These are phyloP conservation scores for Crypturellus tataupa DNA, from an alignment of 2,797 vertebrate genomes.

Conservation along the genomic window DNA sequence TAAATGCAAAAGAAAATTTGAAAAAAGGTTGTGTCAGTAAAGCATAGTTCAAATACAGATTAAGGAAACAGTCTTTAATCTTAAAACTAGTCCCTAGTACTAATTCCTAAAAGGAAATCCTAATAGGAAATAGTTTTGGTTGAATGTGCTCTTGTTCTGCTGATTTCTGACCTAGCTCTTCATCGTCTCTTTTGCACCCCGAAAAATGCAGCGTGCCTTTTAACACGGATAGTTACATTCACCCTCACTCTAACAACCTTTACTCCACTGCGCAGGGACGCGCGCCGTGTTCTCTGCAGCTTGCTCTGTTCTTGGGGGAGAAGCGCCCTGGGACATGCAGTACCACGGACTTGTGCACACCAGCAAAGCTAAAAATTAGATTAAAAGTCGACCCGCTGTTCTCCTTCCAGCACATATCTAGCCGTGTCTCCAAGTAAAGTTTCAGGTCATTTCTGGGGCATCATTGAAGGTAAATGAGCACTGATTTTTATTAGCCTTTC, in stretches of 20 bases:
- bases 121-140: not conserved
- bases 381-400: not conserved
- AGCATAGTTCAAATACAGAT: not conserved
- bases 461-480: conserved; percentile 6
- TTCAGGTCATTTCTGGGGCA: conserved; percentile 72
- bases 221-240: not conserved
- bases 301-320: not conserved
- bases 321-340: not conserved
- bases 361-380: not conserved
- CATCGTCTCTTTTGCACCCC: not conserved
- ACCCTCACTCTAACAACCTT: not conserved
- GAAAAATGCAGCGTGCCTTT: not conserved
- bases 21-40: not conserved
- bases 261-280: not conserved
- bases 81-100: not conserved
- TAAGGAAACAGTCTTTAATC: not conserved
- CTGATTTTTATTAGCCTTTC: conserved; percentile 66
- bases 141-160: not conserved
- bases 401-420: not conserved
- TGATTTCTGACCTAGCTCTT: not conserved
- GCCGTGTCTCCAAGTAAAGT: conserved; percentile 1
- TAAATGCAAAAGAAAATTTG: not conserved
- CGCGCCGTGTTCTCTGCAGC: not conserved
- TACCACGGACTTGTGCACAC: not conserved
- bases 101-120: not conserved